Base-by-base conservation (phyloP, 2,113 vertebrate genomes). In the Microtus montanus region DNA sequence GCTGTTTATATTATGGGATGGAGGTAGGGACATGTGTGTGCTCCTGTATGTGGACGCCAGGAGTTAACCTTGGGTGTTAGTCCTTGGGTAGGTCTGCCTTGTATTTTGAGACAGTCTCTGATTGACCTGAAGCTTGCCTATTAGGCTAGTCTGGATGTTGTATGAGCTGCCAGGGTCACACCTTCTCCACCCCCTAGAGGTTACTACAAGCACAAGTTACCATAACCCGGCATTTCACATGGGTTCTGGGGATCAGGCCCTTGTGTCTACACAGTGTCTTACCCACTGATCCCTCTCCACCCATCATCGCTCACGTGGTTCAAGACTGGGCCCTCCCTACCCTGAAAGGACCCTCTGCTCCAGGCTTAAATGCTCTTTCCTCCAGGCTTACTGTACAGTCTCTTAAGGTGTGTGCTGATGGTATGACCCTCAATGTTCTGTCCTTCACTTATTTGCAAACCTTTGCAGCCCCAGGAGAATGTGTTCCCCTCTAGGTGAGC, bases 391-490 rank as follows among this genome's bases (percentile, higher is more conserved):
- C 61, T 41, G 30, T 38, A 22, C n/a, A 14, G 2, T n/a, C 4
- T 89, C 84, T 52, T 0, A 15, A 4, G 61, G 10, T 30, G 14
- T 22, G n/a, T 15, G n/a, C 26, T 61, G 73, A 38, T 52, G 44
- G 44, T 35, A 10, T 70, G 30, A 33, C 44, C 26, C 22, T 4
- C 26, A 47, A 30, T 11, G 47, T 22, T 52, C 52, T 24, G 6
- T 11, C 52, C 1, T 0, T 8, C 4, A 0, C 41, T 24, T 24
- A 49, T 15, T 64, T 1, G 0, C 17, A 38, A 22, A 38, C 2
- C 24, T 64, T 61, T 14, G 12, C 54, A 49, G 28, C 15, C 35
- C 89, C 15, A 8, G 1, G 28, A 75, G 35, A 75, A 35, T 10
- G 30, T 3, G 64, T 3, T 52, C n/a, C 8, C 38, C 68, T 70